phyloP scores from a whole-genome alignment of 2,888 invertebrate genomes.

The Temnothorax unifasciatus region DNA sequence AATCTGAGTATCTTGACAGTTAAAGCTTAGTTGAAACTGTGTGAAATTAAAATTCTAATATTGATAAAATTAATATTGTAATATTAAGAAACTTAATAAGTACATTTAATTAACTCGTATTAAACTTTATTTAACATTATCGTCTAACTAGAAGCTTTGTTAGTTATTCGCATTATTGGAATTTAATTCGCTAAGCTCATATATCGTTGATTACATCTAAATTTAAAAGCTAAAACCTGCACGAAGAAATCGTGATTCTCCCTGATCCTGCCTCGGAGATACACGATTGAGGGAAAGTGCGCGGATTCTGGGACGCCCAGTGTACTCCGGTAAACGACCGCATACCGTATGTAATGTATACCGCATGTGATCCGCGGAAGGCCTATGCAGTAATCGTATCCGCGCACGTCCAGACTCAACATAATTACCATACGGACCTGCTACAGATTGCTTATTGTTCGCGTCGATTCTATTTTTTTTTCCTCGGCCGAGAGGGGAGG shows the following conservation, averaged over 20 bases:
- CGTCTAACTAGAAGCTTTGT: neutral
- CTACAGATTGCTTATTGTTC: constrained; percentile 74
- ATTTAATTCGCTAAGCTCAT: neutral
- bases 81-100: neutral
- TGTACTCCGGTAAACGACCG: constrained; percentile 53
- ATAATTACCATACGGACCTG: constrained; percentile 69
- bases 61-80: neutral
- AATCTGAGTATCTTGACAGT: neutral
- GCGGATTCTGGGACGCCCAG: constrained; percentile 15
- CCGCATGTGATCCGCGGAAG: constrained; percentile 68
- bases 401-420: constrained; percentile 71
- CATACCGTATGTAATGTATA: constrained; percentile 70
- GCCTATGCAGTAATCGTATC: constrained; percentile 60
- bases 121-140: too few relatives aligned
- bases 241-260: neutral
- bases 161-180: neutral
- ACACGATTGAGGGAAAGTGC: neutral
- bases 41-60: neutral
- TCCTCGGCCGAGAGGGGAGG: neutral
- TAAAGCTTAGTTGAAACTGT: neutral
- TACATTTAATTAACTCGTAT: too few relatives aligned
- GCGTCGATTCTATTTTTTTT: constrained; percentile 36
- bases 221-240: neutral
- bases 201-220: too few relatives aligned
- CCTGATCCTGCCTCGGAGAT: neutral